Percentiles rank a stretch among this genome's conserved stretches.
Evolutionary conservation across 64 coral and sea anemone species (phyloP).

Genomic region (Actinia tenebrosa): DNA sequence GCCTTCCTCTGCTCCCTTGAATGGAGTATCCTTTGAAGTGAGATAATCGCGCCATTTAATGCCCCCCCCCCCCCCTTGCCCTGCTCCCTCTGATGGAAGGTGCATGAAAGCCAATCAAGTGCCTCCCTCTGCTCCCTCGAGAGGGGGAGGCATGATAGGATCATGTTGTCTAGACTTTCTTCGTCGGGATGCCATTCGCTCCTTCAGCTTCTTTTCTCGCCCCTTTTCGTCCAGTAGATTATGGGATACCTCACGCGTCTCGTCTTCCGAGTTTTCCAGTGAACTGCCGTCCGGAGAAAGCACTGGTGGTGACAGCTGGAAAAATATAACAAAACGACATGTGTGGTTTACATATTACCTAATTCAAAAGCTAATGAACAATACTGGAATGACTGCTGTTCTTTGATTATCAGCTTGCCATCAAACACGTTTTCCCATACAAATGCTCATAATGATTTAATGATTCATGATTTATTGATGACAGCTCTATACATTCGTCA

Average conservation of each 20-base stretch:
- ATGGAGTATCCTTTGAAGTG: too few relatives aligned
- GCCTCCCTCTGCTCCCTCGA: constrained; percentile 20
- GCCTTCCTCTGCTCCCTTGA: too few relatives aligned
- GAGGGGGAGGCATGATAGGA: neutral
- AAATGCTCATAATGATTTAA: too few relatives aligned
- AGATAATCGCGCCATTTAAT: too few relatives aligned
- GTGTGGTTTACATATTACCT: neutral
- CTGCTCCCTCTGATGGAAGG: too few relatives aligned
- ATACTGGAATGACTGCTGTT: too few relatives aligned
- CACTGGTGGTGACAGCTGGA: constrained; percentile 69
- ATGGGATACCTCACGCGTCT: constrained; percentile 38
- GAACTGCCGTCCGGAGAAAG: constrained; percentile 52
- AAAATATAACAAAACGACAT: neutral
- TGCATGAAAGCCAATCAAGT: neutral
- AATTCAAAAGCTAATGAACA: neutral
- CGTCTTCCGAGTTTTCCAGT: constrained; percentile 61
- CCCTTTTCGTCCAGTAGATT: constrained; percentile 85
- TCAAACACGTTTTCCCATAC: neutral
- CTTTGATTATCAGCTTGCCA: neutral
- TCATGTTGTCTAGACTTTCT: constrained; percentile 32
- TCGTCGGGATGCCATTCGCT: constrained; percentile 79
- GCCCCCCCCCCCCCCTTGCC: too few relatives aligned
- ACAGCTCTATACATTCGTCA: too few relatives aligned
- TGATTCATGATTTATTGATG: too few relatives aligned
- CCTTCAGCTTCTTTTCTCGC: constrained; percentile 81